Base-by-base conservation (phyloP, 2,113 vertebrate genomes). In the Dicaeum eximium region DNA sequence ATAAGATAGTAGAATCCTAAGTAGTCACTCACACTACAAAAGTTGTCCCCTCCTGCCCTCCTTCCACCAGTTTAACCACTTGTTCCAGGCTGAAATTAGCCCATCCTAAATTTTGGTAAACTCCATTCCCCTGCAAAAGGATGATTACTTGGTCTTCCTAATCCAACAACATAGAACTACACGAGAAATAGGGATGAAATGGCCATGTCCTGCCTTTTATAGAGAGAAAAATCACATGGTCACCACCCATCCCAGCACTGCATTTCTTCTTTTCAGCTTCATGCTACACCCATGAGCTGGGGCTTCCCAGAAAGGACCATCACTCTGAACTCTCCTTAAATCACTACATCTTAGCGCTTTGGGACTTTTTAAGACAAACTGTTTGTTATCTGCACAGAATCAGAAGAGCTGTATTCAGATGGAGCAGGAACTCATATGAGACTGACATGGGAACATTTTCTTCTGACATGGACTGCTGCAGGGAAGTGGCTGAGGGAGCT, bases 171-270 rank as follows among this genome's bases (percentile, higher is more conserved):
- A 27, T 2, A 47, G 22, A 91, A 40, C 40, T 27, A 7, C 4
- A 37, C 15, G 13, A 78, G 27, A 86, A 91, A 80, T 1, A 4
- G 24, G 11, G 40, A 42, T 0, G 2, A 78, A 92, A 84, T 16
- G 4, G 18, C 33, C 33, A 28, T 0, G 0, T 57, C 33, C n/a
- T 70, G 47, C 42, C 58, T n/a, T 18, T 15, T 60, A 51, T 11
- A 53, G 28, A 64, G 40, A 56, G 17, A 42, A 54, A 80, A 83
- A 77, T 20, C 47, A 25, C 38, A 40, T 1, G 2, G 6, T 13
- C 17, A 30, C 28, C 62, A 73, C 10, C 15, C 27, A 38, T 20
- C 10, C 64, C 24, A 66, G 24, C 12, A 15, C 25, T 2, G 0
- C 12, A 28, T n/a, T 47, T 69, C 23, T 21, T 65, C 16, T 51